Evolutionary conservation across 2,113 vertebrate species (phyloP).

Genomic region (Phasianus colchicus): DNA sequence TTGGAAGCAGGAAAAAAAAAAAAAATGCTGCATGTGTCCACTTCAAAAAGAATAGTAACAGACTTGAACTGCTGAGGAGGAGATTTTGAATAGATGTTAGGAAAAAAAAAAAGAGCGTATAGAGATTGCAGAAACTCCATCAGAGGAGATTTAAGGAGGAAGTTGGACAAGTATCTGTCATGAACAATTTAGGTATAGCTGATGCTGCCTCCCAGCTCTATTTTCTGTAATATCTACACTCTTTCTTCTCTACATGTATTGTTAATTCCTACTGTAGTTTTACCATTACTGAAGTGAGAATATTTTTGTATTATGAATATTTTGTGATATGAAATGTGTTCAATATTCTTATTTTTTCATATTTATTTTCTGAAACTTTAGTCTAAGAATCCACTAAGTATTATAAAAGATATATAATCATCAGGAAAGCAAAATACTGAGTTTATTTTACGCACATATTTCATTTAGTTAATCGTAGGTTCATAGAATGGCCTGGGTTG

Average conservation of each 20-base stretch:
- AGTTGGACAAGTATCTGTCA: conserved; percentile 59
- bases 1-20: neutral
- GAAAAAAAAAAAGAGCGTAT: conserved; percentile 2
- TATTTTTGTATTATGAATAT: neutral
- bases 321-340: neutral
- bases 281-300: accelerated
- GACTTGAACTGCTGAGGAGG: conserved; percentile 50
- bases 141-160: neutral
- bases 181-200: neutral
- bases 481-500: too few relatives aligned
- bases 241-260: neutral
- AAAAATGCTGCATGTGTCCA: neutral
- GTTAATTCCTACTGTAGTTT: neutral
- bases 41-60: conserved; percentile 31
- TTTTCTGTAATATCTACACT: neutral
- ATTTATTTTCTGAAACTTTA: neutral
- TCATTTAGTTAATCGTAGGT: neutral
- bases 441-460: neutral
- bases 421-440: neutral
- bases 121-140: conserved; percentile 15
- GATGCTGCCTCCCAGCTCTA: conserved; percentile 45
- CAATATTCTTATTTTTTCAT: neutral
- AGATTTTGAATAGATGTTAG: conserved; percentile 14
- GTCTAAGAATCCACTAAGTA: neutral
- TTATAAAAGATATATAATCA: neutral